Evolutionary conservation across 1,140 invertebrate species (phyloP), one percentile per base, ranked within the genome.

Genomic region (Armadillidium nasatum): DNA sequence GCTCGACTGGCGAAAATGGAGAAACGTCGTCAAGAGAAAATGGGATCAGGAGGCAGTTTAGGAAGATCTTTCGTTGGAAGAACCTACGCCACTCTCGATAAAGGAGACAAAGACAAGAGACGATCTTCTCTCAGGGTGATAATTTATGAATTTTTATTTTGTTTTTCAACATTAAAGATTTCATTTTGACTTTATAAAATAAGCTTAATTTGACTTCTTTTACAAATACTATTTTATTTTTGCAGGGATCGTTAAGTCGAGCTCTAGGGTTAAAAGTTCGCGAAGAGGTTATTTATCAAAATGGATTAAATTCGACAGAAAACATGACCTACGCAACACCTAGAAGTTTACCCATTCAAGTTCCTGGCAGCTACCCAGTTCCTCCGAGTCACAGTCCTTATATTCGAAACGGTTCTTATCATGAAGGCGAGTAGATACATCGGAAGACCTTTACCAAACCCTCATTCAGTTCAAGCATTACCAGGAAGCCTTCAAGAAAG

Each of bases 231-330:
- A 71, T 76, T 71, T 71, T 66, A n/a, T n/a, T 70, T 83, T 87
- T 86, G 60, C 86, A 93, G 91, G 91, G 91, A 60, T 92, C 91
- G 46, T 86, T 93, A 82, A 90, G 90, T 74, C 87, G 91, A 79
- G 92, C 91, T 10, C 87, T 93, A 54, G 91, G 92, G 46, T 84
- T 91, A 15, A 89, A 88, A 79, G 76, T 86, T 44, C 79, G 79
- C 23, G 78, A 78, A 19, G 72, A 76, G 23, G 78, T 74, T 23
- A 15, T 78, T 76, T n/a, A 79, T 81, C 50, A 60, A 60, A 60
- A 60, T 60, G 50, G 50, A 15, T 10, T 80, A 10, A 78, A 82
- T 11, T 79, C 82, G 7, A 82, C 82, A 22, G 78, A 80, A 66
- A 81, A 76, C 76, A 76, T 33, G 50, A 60, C 73, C 10, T 69